Conservation (phyloP, 2,888 invertebrate genomes). For the Tenodera sinensis region DNA sequence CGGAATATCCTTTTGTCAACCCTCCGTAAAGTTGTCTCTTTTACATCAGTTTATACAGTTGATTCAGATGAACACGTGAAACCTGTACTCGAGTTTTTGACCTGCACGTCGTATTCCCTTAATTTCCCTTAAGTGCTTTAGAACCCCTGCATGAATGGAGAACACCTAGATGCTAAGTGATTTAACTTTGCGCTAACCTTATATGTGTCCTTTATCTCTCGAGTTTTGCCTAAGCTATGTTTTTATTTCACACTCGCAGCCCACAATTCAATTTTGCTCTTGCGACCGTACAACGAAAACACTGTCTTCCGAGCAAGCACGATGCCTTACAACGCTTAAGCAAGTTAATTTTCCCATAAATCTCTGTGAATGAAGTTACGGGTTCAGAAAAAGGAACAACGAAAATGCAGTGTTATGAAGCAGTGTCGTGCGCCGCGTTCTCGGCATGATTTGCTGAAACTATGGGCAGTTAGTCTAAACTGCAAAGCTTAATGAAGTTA, state of each 20-base stretch:
- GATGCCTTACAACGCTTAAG: not conserved
- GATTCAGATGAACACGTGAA: too few species aligned
- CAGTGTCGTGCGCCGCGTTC: not conserved
- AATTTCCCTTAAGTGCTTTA: too few species aligned
- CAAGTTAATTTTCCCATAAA: not conserved
- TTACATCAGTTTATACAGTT: too few species aligned
- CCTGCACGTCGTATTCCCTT: too few species aligned
- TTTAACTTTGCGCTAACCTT: not conserved
- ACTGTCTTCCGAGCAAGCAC: not conserved
- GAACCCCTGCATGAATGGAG: too few species aligned
- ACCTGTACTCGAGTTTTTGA: too few species aligned
- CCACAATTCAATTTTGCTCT: not conserved
- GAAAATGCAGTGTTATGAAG: not conserved
- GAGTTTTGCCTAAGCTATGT: not conserved
- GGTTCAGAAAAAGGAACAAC: not conserved
- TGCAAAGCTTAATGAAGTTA: not conserved
- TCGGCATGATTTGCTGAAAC: not conserved
- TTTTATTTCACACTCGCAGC: not conserved
- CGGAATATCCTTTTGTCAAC: too few species aligned
- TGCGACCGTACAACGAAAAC: not conserved
- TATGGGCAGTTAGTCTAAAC: not conserved
- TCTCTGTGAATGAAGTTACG: not conserved
- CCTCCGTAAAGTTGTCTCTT: too few species aligned
- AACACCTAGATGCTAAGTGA: too few species aligned
- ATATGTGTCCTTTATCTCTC: not conserved